Conservation (phyloP, 2,113 vertebrate genomes). For the Recurvirostra avosetta region DNA sequence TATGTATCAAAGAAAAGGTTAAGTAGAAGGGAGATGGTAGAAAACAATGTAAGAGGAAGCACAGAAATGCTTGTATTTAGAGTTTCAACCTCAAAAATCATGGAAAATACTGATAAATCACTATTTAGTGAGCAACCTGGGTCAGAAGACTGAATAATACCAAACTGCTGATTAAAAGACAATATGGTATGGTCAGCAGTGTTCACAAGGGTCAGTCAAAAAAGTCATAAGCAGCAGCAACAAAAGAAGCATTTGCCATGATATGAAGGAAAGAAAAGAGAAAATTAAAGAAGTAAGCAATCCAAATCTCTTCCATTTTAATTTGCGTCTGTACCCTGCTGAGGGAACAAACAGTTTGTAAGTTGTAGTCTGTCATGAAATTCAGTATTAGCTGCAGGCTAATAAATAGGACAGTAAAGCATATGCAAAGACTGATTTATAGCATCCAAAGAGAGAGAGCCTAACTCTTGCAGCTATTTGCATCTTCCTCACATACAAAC, state of each 20-base stretch:
- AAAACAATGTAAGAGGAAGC: neutral
- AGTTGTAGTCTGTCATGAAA: neutral
- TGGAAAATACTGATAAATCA: neutral
- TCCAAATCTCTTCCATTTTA: constrained; percentile 56
- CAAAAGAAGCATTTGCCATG: neutral
- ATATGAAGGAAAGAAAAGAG: constrained; percentile 20
- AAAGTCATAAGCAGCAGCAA: neutral
- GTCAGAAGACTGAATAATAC: neutral
- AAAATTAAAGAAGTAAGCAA: constrained; percentile 54
- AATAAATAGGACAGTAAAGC: constrained; percentile 33
- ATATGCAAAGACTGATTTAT: neutral
- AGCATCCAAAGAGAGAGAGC: neutral
- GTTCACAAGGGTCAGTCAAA: constrained; percentile 3
- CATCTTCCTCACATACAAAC: constrained; percentile 5
- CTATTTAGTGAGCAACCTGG: neutral
- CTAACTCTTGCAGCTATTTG: constrained; percentile 28
- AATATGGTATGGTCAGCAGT: neutral
- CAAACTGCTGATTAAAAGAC: neutral
- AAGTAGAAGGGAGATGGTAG: neutral
- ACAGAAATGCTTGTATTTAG: neutral
- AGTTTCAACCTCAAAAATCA: neutral
- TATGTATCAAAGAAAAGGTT: neutral
- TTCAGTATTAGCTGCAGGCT: neutral
- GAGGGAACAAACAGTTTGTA: constrained; percentile 54
- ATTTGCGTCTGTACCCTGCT: constrained; percentile 60